phyloP scores from a whole-genome alignment of 2,888 invertebrate genomes.

The Bombyx huttoni region DNA sequence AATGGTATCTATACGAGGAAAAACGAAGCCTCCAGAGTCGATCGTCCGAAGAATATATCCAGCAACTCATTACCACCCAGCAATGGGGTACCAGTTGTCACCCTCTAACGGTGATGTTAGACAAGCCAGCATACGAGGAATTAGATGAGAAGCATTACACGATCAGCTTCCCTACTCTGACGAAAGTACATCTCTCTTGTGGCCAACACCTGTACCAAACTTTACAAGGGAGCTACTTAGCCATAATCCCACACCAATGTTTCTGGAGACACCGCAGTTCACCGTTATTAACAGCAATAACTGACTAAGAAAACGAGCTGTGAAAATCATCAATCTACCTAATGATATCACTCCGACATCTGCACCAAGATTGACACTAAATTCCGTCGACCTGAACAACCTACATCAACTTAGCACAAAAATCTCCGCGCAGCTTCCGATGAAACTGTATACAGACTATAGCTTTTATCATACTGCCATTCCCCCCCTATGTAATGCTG shows the following conservation, averaged over 20 bases:
- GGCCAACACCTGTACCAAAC: slow-evolving; percentile 7
- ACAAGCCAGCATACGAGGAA: slow-evolving; percentile 5
- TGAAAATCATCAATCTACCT: no score
- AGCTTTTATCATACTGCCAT: no score
- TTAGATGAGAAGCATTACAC: slow-evolving; percentile 10
- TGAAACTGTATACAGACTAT: no score
- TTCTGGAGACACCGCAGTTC: no score
- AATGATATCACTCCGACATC: no score
- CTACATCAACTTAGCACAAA: no score
- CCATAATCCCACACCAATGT: not conserved
- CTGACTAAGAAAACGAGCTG: no score
- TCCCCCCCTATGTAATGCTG: no score
- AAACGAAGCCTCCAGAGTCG: slow-evolving; percentile 2
- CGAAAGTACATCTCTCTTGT: slow-evolving; percentile 8
- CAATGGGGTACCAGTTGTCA: slow-evolving; percentile 2
- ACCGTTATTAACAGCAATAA: no score
- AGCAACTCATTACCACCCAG: slow-evolving; percentile 4
- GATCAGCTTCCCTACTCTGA: slow-evolving; percentile 7
- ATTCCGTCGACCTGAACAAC: no score
- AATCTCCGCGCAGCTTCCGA: no score
- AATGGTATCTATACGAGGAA: slow-evolving; percentile 9
- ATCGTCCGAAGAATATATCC: slow-evolving; percentile 3
- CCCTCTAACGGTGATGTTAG: slow-evolving; percentile 2
- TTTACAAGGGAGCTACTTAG: slow-evolving; percentile 5
- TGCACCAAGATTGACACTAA: no score